Percentiles rank a stretch among this genome's conserved stretches.
These are phyloP conservation scores for Pachypanchax playfairii DNA, from an alignment of 2,113 vertebrate species.

Conservation along the genomic window DNA sequence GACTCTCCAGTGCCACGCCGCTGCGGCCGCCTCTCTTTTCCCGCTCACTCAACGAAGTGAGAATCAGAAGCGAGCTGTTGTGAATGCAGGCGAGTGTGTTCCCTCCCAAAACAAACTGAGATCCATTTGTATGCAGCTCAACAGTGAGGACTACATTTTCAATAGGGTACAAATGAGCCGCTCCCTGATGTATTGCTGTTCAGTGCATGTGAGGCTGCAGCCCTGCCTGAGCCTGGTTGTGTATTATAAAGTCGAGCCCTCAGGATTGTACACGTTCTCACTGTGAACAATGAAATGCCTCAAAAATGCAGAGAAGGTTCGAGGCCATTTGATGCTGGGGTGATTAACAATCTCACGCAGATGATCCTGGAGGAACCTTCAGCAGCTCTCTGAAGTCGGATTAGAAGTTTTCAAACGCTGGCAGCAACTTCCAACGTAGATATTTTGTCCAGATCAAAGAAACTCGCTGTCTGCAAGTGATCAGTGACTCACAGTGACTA, in stretches of 20 bases:
- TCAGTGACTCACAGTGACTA: conserved; percentile 29
- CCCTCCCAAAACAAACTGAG: conserved; percentile 57
- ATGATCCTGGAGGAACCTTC: conserved; percentile 63
- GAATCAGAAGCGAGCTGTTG: conserved; percentile 36
- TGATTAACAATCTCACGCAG: conserved; percentile 63
- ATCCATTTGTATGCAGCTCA: conserved; percentile 69
- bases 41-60: conserved; percentile 40
- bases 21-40: conserved; percentile 22
- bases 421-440: conserved; percentile 31
- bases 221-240: conserved; percentile 18
- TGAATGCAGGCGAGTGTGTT: conserved; percentile 14
- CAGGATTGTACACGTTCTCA: conserved; percentile 38
- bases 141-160: conserved; percentile 41
- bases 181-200: conserved; percentile 46
- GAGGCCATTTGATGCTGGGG: conserved; percentile 26
- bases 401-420: conserved; percentile 52
- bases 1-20: conserved; percentile 19
- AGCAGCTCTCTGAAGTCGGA: conserved; percentile 61
- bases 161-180: conserved; percentile 47
- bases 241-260: conserved; percentile 38
- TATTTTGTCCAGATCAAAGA: conserved; percentile 54
- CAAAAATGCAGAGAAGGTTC: conserved; percentile 46
- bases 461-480: conserved; percentile 23
- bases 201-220: neutral
- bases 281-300: conserved; percentile 65